Conservation (phyloP, 1,140 invertebrate species). For the Trissolcus basalis region DNA sequence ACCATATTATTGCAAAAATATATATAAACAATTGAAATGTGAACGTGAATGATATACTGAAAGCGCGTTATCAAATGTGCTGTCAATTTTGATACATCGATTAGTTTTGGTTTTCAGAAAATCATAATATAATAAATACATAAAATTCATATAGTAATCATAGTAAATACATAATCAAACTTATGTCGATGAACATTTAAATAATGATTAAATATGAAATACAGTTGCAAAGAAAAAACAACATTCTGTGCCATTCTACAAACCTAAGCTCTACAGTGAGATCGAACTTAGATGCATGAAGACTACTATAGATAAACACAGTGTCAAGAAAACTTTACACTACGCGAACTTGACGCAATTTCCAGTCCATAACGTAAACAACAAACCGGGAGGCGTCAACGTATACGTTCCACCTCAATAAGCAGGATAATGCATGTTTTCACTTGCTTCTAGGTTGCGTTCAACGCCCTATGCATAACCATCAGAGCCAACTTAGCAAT, state of each 20-base stretch:
- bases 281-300: slow-evolving; percentile 37
- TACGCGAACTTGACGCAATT: slow-evolving; percentile 58
- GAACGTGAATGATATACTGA: no score
- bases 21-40: no score
- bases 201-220: no score
- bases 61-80: no score
- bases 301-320: slow-evolving; percentile 13
- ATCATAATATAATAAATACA: no score
- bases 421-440: slow-evolving; percentile 59
- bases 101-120: no score
- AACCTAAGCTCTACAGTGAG: slow-evolving; percentile 47
- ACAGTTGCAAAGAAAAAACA: no score
- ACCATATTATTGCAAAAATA: no score
- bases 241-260: slow-evolving; percentile 31
- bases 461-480: slow-evolving; percentile 20
- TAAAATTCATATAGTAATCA: no score
- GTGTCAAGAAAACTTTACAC: slow-evolving; percentile 59
- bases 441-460: slow-evolving; percentile 49
- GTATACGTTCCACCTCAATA: slow-evolving; percentile 56
- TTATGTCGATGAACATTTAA: no score
- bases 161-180: no score
- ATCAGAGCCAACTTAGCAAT: slow-evolving; percentile 7
- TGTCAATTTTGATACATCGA: no score
- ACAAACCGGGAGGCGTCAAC: slow-evolving; percentile 49
- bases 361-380: slow-evolving; percentile 59